Conservation (phyloP, 2,113 vertebrate genomes). For the Alces alces region DNA sequence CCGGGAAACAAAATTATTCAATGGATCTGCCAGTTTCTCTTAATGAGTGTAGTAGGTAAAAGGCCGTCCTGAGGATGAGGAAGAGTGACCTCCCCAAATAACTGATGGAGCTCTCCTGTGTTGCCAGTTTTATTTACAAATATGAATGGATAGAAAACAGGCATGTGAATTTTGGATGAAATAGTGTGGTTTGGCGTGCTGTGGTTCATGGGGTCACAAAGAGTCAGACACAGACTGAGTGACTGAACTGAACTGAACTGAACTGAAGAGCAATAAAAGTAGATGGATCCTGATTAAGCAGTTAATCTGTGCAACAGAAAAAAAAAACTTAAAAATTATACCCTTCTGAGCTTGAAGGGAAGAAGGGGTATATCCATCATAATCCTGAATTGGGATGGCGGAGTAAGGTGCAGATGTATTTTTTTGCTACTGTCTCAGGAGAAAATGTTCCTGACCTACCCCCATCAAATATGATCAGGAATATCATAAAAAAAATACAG, state of each 20-base stretch:
- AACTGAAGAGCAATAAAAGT: neutral
- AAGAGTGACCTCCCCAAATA: neutral
- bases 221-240: neutral
- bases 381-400: neutral
- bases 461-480: neutral
- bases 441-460: neutral
- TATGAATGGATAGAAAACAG: neutral
- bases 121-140: neutral
- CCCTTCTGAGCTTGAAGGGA: neutral
- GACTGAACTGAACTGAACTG: neutral
- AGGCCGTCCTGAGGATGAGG: neutral
- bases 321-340: neutral
- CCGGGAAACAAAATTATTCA: neutral
- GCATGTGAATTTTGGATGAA: neutral
- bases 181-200: neutral
- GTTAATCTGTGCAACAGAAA: neutral
- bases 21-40: neutral
- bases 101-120: neutral
- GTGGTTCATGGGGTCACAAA: neutral
- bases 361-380: neutral
- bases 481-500: neutral
- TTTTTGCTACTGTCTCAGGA: neutral
- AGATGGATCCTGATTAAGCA: neutral
- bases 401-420: neutral
- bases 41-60: neutral